These are phyloP conservation scores for Sternarchorhynchus goeldii DNA, from an alignment of 2,797 vertebrate species.

Conservation along the genomic window DNA sequence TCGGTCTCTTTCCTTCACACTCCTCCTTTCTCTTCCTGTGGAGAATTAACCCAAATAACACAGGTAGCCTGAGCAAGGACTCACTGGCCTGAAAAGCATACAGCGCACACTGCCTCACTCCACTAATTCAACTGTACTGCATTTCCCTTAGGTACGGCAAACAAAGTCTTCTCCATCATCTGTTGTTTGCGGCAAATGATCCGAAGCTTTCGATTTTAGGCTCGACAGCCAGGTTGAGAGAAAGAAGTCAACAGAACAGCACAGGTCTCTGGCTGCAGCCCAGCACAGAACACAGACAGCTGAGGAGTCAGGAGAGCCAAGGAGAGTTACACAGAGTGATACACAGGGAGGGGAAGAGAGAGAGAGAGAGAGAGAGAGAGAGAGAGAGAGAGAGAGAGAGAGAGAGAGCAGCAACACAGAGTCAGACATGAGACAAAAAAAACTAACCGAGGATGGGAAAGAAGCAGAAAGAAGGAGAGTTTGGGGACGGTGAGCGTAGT, in stretches of 20 bases:
- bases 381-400: slow-evolving; percentile 26
- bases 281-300: slow-evolving; percentile 65
- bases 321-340: slow-evolving; percentile 39
- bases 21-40: slow-evolving; percentile 10
- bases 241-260: slow-evolving; percentile 33
- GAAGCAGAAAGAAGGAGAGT: neutral
- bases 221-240: slow-evolving; percentile 14
- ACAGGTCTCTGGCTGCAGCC: slow-evolving; percentile 39
- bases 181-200: slow-evolving; percentile 48
- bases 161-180: slow-evolving; percentile 34
- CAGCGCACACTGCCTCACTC: neutral
- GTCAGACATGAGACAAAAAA: neutral
- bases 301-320: slow-evolving; percentile 60
- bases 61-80: slow-evolving; percentile 12
- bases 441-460: neutral
- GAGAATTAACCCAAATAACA: slow-evolving; percentile 22
- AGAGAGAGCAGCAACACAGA: slow-evolving; percentile 3
- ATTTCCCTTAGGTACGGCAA: slow-evolving; percentile 18
- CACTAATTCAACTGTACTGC: slow-evolving; percentile 25
- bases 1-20: neutral
- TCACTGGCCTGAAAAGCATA: neutral
- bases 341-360: slow-evolving; percentile 18
- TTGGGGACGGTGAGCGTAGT: slow-evolving; percentile 23
- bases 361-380: slow-evolving; percentile 43
- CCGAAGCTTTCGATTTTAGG: slow-evolving; percentile 37